phyloP scores from a whole-genome alignment of 2,797 vertebrate genomes.

The Sebastes cheni region DNA sequence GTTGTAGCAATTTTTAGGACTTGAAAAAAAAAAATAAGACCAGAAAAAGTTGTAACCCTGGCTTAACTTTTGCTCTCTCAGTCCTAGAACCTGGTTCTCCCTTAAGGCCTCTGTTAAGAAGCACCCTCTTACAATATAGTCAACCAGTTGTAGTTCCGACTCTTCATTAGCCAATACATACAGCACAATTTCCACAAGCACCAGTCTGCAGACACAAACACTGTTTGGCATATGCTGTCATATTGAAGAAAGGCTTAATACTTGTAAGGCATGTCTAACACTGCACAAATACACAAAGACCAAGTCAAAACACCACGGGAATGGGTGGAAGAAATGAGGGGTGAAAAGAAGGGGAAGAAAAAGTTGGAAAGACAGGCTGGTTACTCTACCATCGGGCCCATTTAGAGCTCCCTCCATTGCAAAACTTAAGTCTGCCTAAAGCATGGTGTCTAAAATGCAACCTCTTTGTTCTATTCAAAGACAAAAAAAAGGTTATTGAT shows the following conservation, averaged over 20 bases:
- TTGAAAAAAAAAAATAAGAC: not conserved
- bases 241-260: not conserved
- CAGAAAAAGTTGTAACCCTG: not conserved
- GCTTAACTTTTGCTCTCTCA: not conserved
- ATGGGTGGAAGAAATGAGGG: not conserved
- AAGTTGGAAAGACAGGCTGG: conserved; percentile 36
- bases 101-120: not conserved
- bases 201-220: not conserved
- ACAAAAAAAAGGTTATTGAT: too few species aligned
- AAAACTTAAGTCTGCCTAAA: conserved; percentile 26
- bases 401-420: conserved; percentile 44
- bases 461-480: not conserved
- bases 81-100: not conserved
- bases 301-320: not conserved
- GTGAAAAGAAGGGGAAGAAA: conserved; percentile 2
- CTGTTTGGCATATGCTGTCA: not conserved
- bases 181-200: not conserved
- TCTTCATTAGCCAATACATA: not conserved
- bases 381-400: conserved; percentile 13
- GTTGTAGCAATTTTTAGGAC: not conserved
- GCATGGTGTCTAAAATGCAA: not conserved
- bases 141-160: not conserved
- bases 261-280: not conserved
- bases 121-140: not conserved
- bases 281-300: not conserved